Evolutionary conservation across 2,113 vertebrate genomes (phyloP), one percentile per base, ranked within the genome.

Genomic region (Gadus chalcogrammus): DNA sequence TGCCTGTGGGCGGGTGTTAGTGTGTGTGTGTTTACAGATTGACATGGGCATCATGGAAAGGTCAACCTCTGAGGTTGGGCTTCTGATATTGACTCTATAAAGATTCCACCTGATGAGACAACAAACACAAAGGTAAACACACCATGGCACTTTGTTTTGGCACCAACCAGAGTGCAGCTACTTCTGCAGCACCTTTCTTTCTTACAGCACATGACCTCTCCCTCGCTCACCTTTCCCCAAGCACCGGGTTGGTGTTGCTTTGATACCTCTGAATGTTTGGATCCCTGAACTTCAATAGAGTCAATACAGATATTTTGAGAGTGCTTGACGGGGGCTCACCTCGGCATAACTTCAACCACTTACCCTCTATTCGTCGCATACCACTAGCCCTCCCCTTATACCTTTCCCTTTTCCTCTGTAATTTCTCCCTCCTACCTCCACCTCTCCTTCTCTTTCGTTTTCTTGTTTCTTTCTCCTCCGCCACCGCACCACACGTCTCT

Each of bases 71-170:
- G 68, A 84, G 82, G 83, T 88, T 82, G 87, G 85, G 81, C 75
- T 79, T 82, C 69, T 81, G 80, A 85, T 85, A 85, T 85, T 85
- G 82, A 87, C 84, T 88, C 82, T 69, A 72, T 79, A 88, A 86
- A 86, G 78, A 80, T 84, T 84, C 64, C 12, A 69, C 77, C 67
- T 80, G 80, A 88, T 85, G 82, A 82, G 79, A 73, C 71, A 82
- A 64, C 4, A 60, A 35, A 59, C 67, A 35, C 59, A 62, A 18
- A 69, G 59, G 42, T 58, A 61, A 28, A 61, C 68, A 61, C 58
- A 42, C 27, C 24, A 22, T 66, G 55, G 55, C 78, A 75, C 71
- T 35, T 35, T 48, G 42, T 48, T 48, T 48, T 48, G 42, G 42
- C 42, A 48, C 8, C 42, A 48, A 9, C 59, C 59, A 61, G 59